These are phyloP conservation scores for Dendroctonus ponderosae DNA, from an alignment of 1,140 invertebrate species.

Conservation along the genomic window DNA sequence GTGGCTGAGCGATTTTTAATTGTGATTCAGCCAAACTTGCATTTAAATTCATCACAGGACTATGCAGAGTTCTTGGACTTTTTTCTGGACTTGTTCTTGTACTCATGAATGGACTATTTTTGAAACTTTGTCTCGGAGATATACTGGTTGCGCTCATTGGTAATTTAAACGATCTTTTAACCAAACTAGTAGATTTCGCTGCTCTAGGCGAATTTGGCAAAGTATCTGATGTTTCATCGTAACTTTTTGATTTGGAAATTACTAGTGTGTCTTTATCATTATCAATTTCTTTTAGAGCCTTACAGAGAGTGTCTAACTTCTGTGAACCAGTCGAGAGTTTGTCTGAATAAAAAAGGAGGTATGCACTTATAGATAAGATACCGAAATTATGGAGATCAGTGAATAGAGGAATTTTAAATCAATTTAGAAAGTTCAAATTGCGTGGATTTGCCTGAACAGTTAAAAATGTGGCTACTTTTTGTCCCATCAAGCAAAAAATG, in stretches of 20 bases:
- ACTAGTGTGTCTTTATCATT: slow-evolving; percentile 1
- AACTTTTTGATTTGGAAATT: background rate
- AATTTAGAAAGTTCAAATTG: background rate
- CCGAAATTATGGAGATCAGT: too few species aligned
- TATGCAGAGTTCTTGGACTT: background rate
- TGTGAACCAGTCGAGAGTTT: slow-evolving; percentile 11
- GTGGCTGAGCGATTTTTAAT: background rate
- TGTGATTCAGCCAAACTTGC: background rate
- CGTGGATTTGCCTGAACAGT: too few species aligned
- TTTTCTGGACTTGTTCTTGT: slow-evolving; percentile 12
- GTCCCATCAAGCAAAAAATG: too few species aligned
- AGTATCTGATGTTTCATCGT: background rate
- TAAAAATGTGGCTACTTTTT: too few species aligned
- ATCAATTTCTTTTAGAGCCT: slow-evolving; percentile 13
- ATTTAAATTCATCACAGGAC: slow-evolving; percentile 6
- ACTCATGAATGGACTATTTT: slow-evolving; percentile 5
- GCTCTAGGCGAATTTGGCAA: background rate
- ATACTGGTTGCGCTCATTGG: background rate
- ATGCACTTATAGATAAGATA: too few species aligned
- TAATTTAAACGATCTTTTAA: slow-evolving; percentile 23
- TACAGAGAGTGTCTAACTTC: slow-evolving; percentile 15
- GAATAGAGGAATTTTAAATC: too few species aligned
- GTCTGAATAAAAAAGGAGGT: slow-evolving; percentile 5
- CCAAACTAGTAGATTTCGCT: slow-evolving; percentile 16
- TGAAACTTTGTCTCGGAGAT: slow-evolving; percentile 4